Conservation (phyloP, 2,797 vertebrate species). For the Anabas testudineus region DNA sequence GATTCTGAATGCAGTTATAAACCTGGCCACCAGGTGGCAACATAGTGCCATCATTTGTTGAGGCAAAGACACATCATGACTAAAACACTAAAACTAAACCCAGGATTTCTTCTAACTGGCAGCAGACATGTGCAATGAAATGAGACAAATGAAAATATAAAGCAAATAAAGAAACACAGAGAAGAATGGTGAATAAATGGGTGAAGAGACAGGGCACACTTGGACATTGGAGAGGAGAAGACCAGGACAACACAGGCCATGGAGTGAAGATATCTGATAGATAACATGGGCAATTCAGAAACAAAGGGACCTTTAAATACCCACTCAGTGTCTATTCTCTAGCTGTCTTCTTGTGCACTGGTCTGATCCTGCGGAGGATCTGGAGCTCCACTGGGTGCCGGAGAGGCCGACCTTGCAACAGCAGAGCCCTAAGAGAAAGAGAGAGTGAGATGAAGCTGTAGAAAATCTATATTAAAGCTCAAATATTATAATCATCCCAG, state of each 20-base stretch:
- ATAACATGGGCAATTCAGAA: slow-evolving; percentile 19
- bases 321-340: slow-evolving; percentile 61
- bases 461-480: slow-evolving; percentile 3
- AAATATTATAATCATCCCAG: not conserved
- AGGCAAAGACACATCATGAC: slow-evolving; percentile 23
- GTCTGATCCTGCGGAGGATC: slow-evolving; percentile 64
- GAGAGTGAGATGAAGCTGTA: not conserved
- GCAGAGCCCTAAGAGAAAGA: slow-evolving; percentile 52
- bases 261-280: slow-evolving; percentile 17
- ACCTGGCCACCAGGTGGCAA: slow-evolving; percentile 66
- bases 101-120: slow-evolving; percentile 49
- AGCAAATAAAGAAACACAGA: slow-evolving; percentile 38
- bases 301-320: slow-evolving; percentile 35
- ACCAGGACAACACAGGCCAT: not conserved
- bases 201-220: not conserved
- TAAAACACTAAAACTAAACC: slow-evolving; percentile 34
- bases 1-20: slow-evolving; percentile 24
- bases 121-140: slow-evolving; percentile 42
- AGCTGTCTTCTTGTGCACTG: slow-evolving; percentile 77
- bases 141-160: slow-evolving; percentile 37
- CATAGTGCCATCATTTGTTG: slow-evolving; percentile 34
- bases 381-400: slow-evolving; percentile 38
- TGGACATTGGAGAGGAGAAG: too few relatives aligned
- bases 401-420: slow-evolving; percentile 58
- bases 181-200: slow-evolving; percentile 6